phyloP scores from a whole-genome alignment of 2,113 vertebrate genomes.

The Osmerus eperlanus region DNA sequence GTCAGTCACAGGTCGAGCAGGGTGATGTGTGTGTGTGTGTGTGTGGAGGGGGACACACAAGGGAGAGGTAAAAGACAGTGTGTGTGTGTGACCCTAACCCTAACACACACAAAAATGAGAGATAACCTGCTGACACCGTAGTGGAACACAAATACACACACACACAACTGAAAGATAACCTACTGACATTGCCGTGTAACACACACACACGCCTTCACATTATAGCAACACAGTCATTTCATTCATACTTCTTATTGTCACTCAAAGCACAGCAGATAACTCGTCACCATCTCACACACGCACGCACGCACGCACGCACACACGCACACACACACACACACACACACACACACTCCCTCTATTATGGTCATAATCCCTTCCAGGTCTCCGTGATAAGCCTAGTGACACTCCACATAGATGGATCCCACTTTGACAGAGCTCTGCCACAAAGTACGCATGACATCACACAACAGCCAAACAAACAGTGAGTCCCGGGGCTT shows the following conservation, averaged over 20 bases:
- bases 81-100: no score
- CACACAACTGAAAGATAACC: not conserved
- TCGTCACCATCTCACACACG: not conserved
- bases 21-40: not conserved
- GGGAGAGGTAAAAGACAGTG: no score
- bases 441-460: no score
- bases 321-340: not conserved
- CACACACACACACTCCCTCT: not conserved
- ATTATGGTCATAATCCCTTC: no score
- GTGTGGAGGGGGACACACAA: not conserved
- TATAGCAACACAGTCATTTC: constrained; percentile 30
- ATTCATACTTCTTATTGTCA: constrained; percentile 3
- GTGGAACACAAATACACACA: not conserved
- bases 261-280: not conserved
- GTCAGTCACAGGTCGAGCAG: not conserved
- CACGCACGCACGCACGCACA: no score
- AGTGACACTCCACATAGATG: no score
- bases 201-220: constrained; percentile 38
- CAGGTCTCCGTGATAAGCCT: no score
- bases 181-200: not conserved
- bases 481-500: no score
- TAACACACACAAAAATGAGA: not conserved
- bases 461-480: no score
- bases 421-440: no score
- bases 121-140: not conserved